Conservation (phyloP, 2,797 vertebrate genomes). For the Sternarchorhynchus goeldii region DNA sequence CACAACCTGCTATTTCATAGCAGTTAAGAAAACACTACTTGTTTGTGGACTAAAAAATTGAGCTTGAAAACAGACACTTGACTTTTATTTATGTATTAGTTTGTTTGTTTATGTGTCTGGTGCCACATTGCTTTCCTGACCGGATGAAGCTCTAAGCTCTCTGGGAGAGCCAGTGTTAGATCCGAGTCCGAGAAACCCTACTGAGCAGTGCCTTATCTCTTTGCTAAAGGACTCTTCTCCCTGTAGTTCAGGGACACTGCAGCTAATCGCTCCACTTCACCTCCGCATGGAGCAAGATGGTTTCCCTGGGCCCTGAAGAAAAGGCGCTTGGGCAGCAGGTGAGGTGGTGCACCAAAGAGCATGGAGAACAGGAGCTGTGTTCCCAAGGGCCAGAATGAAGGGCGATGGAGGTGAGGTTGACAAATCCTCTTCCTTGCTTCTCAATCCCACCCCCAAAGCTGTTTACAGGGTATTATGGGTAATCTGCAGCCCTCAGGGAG, state of each 20-base stretch:
- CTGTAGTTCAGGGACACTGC: constrained; percentile 21
- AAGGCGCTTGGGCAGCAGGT: not conserved
- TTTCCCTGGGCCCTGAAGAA: not conserved
- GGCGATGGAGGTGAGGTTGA: constrained; percentile 28
- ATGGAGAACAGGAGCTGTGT: constrained; percentile 10
- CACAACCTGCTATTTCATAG: too few species aligned
- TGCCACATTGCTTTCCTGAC: not conserved
- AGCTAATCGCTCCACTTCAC: constrained; percentile 38
- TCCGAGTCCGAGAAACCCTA: constrained; percentile 19
- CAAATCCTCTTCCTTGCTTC: constrained; percentile 34
- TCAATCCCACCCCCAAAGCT: constrained; percentile 6
- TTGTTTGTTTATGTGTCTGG: not conserved
- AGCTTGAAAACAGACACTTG: too few species aligned
- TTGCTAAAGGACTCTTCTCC: constrained; percentile 30
- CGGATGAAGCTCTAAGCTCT: not conserved
- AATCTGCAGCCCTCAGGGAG: constrained; percentile 30
- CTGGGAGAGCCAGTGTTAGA: constrained; percentile 1
- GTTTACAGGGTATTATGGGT: constrained; percentile 51
- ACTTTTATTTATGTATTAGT: not conserved
- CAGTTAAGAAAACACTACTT: too few species aligned
- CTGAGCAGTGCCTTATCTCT: constrained; percentile 40
- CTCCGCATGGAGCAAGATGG: not conserved
- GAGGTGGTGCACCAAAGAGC: not conserved
- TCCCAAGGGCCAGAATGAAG: constrained; percentile 31
- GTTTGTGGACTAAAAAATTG: too few species aligned